A percentile compares a stretch with the other conserved stretches of the same genome.
phyloP scores from a whole-genome alignment of 2,797 vertebrate species.

The Rhinella marina region DNA sequence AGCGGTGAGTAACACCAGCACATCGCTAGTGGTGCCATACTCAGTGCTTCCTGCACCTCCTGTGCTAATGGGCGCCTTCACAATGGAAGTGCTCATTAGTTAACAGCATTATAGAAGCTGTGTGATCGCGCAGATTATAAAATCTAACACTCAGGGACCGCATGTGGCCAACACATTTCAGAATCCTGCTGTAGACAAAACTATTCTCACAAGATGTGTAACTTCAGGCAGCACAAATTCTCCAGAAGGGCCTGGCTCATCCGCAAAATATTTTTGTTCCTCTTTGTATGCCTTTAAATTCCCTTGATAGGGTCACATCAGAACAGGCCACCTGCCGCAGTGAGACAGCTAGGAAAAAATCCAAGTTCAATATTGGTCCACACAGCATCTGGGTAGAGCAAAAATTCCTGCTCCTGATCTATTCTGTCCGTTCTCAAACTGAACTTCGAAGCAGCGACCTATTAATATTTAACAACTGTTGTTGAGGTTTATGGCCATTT shows the following conservation, averaged over 20 bases:
- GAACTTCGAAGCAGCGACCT: slow-evolving; percentile 15
- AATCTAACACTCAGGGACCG: too few relatives aligned
- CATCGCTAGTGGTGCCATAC: too few relatives aligned
- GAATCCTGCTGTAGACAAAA: not conserved
- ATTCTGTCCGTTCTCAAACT: not conserved
- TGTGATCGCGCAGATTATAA: too few relatives aligned
- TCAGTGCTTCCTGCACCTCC: too few relatives aligned
- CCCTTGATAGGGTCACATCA: not conserved
- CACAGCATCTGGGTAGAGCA: not conserved
- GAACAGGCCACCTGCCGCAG: slow-evolving; percentile 21
- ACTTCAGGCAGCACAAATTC: not conserved
- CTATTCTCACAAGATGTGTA: not conserved
- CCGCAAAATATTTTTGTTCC: slow-evolving; percentile 15
- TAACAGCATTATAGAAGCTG: too few relatives aligned
- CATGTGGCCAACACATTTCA: too few relatives aligned
- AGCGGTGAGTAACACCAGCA: too few relatives aligned
- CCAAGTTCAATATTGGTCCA: slow-evolving; percentile 57
- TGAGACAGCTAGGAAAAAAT: slow-evolving; percentile 3
- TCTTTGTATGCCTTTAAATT: slow-evolving; percentile 13
- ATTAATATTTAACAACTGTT: slow-evolving; percentile 49
- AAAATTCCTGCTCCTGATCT: slow-evolving; percentile 8
- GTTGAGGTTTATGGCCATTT: not conserved
- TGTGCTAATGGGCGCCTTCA: too few relatives aligned
- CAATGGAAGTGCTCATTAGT: too few relatives aligned
- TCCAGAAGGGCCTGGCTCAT: not conserved